Conservation (phyloP, 1,140 invertebrate species). For the Odontomachus brunneus region DNA sequence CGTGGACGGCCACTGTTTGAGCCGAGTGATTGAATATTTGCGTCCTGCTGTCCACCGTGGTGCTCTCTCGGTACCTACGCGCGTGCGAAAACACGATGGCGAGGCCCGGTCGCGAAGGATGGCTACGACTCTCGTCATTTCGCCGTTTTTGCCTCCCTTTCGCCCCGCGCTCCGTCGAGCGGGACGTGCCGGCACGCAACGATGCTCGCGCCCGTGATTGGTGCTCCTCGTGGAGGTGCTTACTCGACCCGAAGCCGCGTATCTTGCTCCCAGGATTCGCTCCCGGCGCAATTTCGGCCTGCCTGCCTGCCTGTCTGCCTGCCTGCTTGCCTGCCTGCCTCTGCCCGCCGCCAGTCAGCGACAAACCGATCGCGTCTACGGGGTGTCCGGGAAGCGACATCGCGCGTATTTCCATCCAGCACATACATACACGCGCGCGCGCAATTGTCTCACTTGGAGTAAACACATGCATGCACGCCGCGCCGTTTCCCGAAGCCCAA, state of each 20-base stretch:
- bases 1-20: constrained; percentile 52
- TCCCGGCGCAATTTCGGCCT: constrained; percentile 53
- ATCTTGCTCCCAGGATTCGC: constrained; percentile 63
- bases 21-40: constrained; percentile 70
- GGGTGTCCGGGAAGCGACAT: constrained; percentile 28
- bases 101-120: constrained; percentile 57
- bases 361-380: constrained; percentile 44
- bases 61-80: constrained; percentile 35
- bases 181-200: constrained; percentile 80
- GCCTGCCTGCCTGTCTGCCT: constrained; percentile 22
- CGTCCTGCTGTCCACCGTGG: constrained; percentile 17
- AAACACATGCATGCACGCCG: no score
- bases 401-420: neutral
- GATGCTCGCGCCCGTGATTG: constrained; percentile 76
- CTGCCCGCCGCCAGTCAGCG: constrained; percentile 40
- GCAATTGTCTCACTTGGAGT: no score
- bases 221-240: constrained; percentile 69
- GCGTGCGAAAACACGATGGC: constrained; percentile 64
- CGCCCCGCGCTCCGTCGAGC: constrained; percentile 70
- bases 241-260: constrained; percentile 59
- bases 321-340: constrained; percentile 8
- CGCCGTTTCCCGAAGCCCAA: no score
- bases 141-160: constrained; percentile 67
- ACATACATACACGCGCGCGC: no score
- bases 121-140: constrained; percentile 72